Conservation (phyloP, 2,113 vertebrate species). For the Dicrurus megarhynchus region DNA sequence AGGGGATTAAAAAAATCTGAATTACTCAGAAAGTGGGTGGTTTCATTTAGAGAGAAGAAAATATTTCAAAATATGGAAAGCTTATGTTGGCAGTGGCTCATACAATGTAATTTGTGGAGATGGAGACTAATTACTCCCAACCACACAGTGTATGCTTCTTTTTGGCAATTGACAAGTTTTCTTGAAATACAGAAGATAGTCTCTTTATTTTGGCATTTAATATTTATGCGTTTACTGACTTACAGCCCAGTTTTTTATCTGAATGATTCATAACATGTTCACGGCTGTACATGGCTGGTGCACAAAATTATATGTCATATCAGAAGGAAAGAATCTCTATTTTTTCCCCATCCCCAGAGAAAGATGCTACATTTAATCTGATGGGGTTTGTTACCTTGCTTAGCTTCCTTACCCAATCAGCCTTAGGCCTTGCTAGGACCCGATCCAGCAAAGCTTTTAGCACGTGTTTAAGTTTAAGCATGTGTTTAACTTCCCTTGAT, state of each 20-base stretch:
- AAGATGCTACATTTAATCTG: slow-evolving; percentile 13
- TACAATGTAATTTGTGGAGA: slow-evolving; percentile 38
- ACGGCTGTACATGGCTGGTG: background rate
- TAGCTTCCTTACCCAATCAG: background rate
- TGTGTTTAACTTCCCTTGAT: slow-evolving; percentile 58
- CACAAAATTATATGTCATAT: background rate
- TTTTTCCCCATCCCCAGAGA: background rate
- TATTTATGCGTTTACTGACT: slow-evolving; percentile 44
- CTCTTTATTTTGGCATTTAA: slow-evolving; percentile 44
- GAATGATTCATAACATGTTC: background rate
- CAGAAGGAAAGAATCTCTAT: background rate
- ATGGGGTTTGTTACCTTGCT: background rate
- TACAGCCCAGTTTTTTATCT: slow-evolving; percentile 6
- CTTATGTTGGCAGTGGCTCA: slow-evolving; percentile 56
- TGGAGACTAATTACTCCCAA: slow-evolving; percentile 39
- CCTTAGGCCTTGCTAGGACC: background rate
- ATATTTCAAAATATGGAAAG: slow-evolving; percentile 63
- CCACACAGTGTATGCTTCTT: slow-evolving; percentile 1
- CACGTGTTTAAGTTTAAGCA: slow-evolving; percentile 55
- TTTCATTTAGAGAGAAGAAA: slow-evolving; percentile 57
- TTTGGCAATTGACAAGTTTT: slow-evolving; percentile 25
- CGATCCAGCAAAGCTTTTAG: slow-evolving; percentile 64
- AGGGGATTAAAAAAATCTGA: slow-evolving; percentile 38
- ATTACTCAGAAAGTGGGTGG: slow-evolving; percentile 59
- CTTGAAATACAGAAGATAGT: background rate